Evolutionary conservation across 1,140 invertebrate genomes (phyloP), one percentile per base, ranked within the genome.

Genomic region (Drosophila gunungcola): DNA sequence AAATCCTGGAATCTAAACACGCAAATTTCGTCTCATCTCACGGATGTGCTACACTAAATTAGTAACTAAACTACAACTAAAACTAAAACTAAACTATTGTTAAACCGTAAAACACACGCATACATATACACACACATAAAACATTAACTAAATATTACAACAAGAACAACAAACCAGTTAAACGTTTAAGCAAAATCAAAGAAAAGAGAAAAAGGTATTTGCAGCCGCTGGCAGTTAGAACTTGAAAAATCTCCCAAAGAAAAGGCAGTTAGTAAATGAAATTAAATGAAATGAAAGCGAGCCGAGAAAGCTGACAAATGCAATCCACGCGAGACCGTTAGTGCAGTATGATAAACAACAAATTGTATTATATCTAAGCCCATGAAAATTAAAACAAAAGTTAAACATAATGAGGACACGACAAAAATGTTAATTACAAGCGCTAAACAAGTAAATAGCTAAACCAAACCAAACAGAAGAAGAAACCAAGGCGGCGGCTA

Each of bases 281-380:
- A 11, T 39, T 52, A 62, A 38, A 38, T 21, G 46, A 64, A 64
- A 11, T 39, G 39, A 51, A 51, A 34, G 48, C 29, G 48, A 51
- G 27, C 48, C 48, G 29, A 51, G 36, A 32, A 10, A 12, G 36
- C 36, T 38, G 36, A 48, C 57, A 56, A 78, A 63, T 60, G 70
- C 60, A 80, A 74, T 80, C 75, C 62, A 75, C 61, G 68, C 56
- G 52, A 38, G 48, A 64, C 61, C 78, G 78, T 77, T 81, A 81
- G 72, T 78, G 56, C 70, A 74, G 57, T 41, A 65, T 69, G 70
- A 86, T 79, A 76, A 88, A 72, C 54, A 79, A 70, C 61, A 88
- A 85, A 63, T 88, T 86, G 83, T 86, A 86, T 89, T 83, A 86
- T 86, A 86, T 79, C 63, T 86, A 86, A 86, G 83, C 61, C 51